Evolutionary conservation across 2,888 invertebrate genomes (phyloP).

Genomic region (Rotaria macrura): DNA sequence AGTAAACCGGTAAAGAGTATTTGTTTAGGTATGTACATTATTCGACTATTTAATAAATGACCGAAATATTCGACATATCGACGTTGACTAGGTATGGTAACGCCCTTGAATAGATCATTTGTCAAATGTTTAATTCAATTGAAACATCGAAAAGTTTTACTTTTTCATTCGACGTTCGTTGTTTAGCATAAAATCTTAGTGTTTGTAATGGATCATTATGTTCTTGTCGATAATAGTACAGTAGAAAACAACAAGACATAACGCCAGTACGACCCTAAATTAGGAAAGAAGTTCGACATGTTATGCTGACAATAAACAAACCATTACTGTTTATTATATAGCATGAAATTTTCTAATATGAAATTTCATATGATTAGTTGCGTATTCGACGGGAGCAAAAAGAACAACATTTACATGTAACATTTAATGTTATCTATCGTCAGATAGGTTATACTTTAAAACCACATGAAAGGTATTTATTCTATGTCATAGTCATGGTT

Average conservation of each 20-base stretch:
- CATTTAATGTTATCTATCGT: no score
- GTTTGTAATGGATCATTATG: conserved; percentile 16
- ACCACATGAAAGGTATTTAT: no score
- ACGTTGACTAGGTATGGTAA: conserved; percentile 32
- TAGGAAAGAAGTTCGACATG: no score
- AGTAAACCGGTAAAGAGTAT: neutral
- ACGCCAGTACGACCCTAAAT: conserved; percentile 30
- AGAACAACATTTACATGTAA: no score
- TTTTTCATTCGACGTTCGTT: conserved; percentile 30
- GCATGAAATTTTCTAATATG: no score
- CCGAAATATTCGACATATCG: conserved; percentile 27
- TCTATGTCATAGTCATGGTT: no score
- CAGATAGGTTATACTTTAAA: no score
- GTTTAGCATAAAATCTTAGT: conserved; percentile 22
- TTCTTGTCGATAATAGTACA: conserved; percentile 22
- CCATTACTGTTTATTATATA: no score
- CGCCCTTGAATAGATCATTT: conserved; percentile 19
- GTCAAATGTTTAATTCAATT: neutral
- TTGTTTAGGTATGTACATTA: neutral
- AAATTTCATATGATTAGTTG: no score
- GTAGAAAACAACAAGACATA: conserved; percentile 32
- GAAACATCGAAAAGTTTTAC: neutral
- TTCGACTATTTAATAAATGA: conserved; percentile 16
- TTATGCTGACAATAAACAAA: no score
- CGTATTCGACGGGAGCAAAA: no score